Conservation (phyloP, 2,888 invertebrate species). For the Julus scandinavius region DNA sequence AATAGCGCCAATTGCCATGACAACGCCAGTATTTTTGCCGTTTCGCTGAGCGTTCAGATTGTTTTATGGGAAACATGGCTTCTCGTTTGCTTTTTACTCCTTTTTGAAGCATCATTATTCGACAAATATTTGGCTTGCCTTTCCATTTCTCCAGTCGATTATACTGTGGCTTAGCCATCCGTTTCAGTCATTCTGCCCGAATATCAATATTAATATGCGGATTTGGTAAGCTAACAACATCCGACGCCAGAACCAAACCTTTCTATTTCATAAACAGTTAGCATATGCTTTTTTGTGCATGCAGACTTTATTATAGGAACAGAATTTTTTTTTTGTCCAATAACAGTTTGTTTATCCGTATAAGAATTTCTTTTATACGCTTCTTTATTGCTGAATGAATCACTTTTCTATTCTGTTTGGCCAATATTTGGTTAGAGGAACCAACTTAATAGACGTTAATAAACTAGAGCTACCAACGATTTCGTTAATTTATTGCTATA, state of each 20-base stretch:
- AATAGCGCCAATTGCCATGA: conserved; percentile 45
- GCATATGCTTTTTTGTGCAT: neutral
- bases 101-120: conserved; percentile 13
- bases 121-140: conserved; percentile 32
- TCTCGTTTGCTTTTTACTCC: conserved; percentile 41
- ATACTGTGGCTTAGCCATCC: neutral
- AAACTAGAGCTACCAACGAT: too few species aligned
- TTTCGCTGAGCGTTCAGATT: conserved; percentile 41
- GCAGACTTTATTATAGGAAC: neutral
- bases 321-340: neutral
- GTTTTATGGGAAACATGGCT: conserved; percentile 39
- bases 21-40: conserved; percentile 44
- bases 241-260: neutral
- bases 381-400: neutral
- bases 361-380: neutral
- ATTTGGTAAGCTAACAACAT: neutral
- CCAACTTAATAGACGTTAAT: neutral
- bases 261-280: neutral
- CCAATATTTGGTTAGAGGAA: neutral
- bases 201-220: neutral
- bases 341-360: neutral
- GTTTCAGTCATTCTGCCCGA: neutral
- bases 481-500: too few species aligned
- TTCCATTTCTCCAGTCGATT: conserved; percentile 16
- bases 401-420: too few species aligned